Evolutionary conservation across 2,888 invertebrate genomes (phyloP), one percentile per base, ranked within the genome.

Genomic region (Pedicia rivosa): DNA sequence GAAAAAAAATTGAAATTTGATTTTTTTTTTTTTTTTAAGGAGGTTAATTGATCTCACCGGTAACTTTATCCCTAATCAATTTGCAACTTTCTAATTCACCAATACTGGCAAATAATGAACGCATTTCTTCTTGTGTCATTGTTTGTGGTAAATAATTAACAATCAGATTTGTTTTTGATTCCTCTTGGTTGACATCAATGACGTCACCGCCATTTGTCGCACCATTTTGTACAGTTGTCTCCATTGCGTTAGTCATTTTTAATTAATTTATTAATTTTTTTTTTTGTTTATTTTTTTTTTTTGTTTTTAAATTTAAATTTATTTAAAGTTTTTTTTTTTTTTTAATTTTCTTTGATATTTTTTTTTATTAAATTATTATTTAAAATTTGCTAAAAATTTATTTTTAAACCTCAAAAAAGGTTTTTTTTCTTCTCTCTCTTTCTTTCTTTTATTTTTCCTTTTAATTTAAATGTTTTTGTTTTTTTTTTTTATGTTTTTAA

Each of bases 21-120:
- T 26, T 25, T 25, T 24, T 7, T 24, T 8, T 24, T 4, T 3
- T 5, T 24, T 24, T 4, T 5, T 5, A 24, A 24, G 8, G 4
- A 24, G 25, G 16, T 25, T 15, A 25, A 25, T 25, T 20, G 15
- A 25, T 16, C 52, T 64, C 63, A 80, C 81, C 88, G 65, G 91
- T 91, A 56, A 88, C 80, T 74, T 94, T 94, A 68, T 94, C 92
- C 57, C 92, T 74, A 60, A 94, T 91, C 58, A 94, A 73, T 67
- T 94, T 94, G 72, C 94, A 94, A 64, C 88, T 88, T 66, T 94
- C 94, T 51, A 94, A 83, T 66, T 92, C 91, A 52, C 92, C 92
- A 62, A 94, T 87, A 62, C 86, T 87, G 43, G 87, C 82, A 66
- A 94, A 94, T 47, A 94, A 70, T 44, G 88, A 86, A 49, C 90